Conservation (phyloP, 2,888 invertebrate genomes). For the Drosophila mimetica region DNA sequence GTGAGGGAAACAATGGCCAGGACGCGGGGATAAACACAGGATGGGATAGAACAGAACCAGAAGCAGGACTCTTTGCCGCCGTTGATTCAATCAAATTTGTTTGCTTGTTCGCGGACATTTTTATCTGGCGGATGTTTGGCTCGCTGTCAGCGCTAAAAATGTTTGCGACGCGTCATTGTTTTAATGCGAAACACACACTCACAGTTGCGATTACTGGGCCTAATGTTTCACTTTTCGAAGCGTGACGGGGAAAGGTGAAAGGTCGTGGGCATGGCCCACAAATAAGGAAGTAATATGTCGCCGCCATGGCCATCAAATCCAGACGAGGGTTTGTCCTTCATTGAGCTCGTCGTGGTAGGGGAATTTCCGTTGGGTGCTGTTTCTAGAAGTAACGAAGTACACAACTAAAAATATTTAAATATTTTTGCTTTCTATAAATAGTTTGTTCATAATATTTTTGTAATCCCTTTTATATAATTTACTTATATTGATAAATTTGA, state of each 20-base stretch:
- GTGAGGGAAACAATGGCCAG: not conserved
- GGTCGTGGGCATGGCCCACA: conserved; percentile 70
- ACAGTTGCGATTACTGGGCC: conserved; percentile 54
- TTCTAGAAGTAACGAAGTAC: not conserved
- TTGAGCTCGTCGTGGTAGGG: conserved; percentile 38
- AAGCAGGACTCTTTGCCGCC: conserved; percentile 9
- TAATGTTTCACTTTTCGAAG: conserved; percentile 68
- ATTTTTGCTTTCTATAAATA: not conserved
- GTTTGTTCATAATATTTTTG: too few relatives aligned
- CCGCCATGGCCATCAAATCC: conserved; percentile 70
- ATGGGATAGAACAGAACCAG: not conserved
- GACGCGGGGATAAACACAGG: not conserved
- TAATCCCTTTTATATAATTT: too few relatives aligned
- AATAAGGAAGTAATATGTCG: conserved; percentile 82
- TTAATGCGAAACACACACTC: conserved; percentile 58
- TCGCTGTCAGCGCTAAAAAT: conserved; percentile 73
- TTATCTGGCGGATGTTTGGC: conserved; percentile 77
- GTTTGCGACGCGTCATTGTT: conserved; percentile 76
- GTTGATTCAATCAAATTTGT: conserved; percentile 70
- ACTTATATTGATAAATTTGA: too few relatives aligned
- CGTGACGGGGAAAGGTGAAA: conserved; percentile 52
- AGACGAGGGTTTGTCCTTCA: conserved; percentile 62
- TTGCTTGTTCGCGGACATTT: conserved; percentile 58
- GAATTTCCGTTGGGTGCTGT: conserved; percentile 19
- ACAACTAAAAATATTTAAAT: not conserved